phyloP scores from a whole-genome alignment of 2,888 invertebrate genomes.

The Ariolimax columbianus region DNA sequence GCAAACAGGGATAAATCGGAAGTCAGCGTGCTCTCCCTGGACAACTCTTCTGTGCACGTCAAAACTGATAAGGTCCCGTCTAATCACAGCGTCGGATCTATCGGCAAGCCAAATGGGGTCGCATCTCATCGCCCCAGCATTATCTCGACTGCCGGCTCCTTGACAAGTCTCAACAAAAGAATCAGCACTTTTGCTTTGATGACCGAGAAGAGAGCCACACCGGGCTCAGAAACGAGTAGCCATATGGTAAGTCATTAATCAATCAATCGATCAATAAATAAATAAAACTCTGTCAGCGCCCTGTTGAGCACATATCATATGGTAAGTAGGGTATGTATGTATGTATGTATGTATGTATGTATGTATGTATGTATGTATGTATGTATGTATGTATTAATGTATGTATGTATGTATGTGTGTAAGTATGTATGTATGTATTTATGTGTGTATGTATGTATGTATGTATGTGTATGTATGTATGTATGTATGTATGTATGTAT shows the following conservation, averaged over 20 bases:
- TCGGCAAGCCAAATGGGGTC: neutral
- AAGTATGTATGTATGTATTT: too few relatives aligned
- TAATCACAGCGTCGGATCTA: neutral
- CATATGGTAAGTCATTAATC: constrained; percentile 32
- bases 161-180: constrained; percentile 22
- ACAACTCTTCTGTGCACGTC: neutral
- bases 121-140: constrained; percentile 7
- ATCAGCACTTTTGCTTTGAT: constrained; percentile 21
- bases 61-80: neutral
- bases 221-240: constrained; percentile 22
- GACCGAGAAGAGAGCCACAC: constrained; percentile 19
- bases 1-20: neutral
- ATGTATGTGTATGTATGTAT: constrained; percentile 21
- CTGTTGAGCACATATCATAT: too few relatives aligned
- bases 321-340: neutral
- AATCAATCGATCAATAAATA: neutral
- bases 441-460: constrained; percentile 1
- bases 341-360: constrained; percentile 12
- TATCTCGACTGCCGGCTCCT: constrained; percentile 1
- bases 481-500: constrained; percentile 23
- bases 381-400: neutral
- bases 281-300: too few relatives aligned
- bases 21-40: neutral
- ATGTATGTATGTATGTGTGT: neutral
- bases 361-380: neutral